These are phyloP conservation scores for Telmatherina bonti DNA, from an alignment of 2,797 vertebrate genomes.

Conservation along the genomic window DNA sequence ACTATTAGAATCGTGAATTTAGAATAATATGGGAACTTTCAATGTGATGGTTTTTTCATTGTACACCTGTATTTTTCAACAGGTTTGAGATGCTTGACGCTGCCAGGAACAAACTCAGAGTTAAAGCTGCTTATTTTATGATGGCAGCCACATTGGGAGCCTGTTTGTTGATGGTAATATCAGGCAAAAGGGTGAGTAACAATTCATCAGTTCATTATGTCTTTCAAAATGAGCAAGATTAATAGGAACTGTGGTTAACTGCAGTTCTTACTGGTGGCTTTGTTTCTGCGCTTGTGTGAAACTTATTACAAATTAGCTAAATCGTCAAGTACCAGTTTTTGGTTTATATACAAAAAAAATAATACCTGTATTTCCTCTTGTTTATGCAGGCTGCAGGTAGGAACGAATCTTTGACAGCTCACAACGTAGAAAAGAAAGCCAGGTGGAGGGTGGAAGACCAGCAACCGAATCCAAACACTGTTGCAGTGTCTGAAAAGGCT, in stretches of 20 bases:
- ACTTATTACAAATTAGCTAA: not conserved
- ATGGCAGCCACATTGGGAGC: slow-evolving; percentile 84
- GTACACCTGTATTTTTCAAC: slow-evolving; percentile 20
- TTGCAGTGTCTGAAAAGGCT: slow-evolving; percentile 59
- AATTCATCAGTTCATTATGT: not conserved
- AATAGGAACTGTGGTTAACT: not conserved
- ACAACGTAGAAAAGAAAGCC: slow-evolving; percentile 91
- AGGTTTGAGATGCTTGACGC: slow-evolving; percentile 89
- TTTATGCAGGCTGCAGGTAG: slow-evolving; percentile 82
- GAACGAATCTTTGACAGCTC: slow-evolving; percentile 80
- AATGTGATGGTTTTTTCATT: not conserved
- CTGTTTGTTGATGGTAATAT: slow-evolving; percentile 84
- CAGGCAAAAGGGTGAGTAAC: slow-evolving; percentile 90
- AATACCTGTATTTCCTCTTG: not conserved
- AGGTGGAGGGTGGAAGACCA: slow-evolving; percentile 80
- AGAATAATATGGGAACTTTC: too few species aligned
- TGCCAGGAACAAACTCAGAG: slow-evolving; percentile 87
- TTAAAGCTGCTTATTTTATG: slow-evolving; percentile 90
- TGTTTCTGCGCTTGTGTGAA: not conserved
- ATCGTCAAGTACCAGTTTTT: not conserved
- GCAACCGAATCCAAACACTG: slow-evolving; percentile 39
- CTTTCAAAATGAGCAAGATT: not conserved
- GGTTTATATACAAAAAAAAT: too few species aligned
- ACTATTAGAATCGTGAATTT: too few species aligned
- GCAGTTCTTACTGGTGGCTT: not conserved